phyloP scores from a whole-genome alignment of 1,140 invertebrate species.

The Zaprionus gabonicus region DNA sequence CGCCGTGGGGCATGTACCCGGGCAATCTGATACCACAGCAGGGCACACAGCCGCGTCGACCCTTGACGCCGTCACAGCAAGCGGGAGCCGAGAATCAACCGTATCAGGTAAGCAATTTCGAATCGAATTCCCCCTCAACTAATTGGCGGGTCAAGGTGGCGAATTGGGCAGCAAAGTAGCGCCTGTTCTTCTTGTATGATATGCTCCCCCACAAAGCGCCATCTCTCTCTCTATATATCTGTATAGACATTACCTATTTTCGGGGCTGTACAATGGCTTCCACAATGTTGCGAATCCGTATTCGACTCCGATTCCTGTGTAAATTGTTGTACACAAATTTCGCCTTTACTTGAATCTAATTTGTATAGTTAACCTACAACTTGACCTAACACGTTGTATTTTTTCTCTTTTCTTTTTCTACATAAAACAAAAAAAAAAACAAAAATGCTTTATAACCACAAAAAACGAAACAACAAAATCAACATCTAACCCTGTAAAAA shows the following conservation, averaged over 20 bases:
- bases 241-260: conserved; percentile 1
- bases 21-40: conserved; percentile 90
- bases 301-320: conserved; percentile 16
- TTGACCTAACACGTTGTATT: conserved; percentile 59
- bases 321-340: conserved; percentile 42
- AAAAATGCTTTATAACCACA: conserved; percentile 61
- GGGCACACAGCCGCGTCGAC: conserved; percentile 89
- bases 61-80: conserved; percentile 90
- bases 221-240: not conserved
- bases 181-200: not conserved
- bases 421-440: conserved; percentile 26
- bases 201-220: not conserved
- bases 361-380: conserved; percentile 50
- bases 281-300: not conserved
- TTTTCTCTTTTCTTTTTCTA: conserved; percentile 64
- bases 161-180: too few relatives aligned
- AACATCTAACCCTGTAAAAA: conserved; percentile 72
- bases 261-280: conserved; percentile 17
- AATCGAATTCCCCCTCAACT: not conserved
- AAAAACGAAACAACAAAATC: conserved; percentile 43
- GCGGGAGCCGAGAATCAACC: conserved; percentile 86
- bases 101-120: conserved; percentile 77
- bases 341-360: conserved; percentile 26
- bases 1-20: conserved; percentile 93
- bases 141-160: not conserved